Base-by-base conservation (phyloP, 2,797 vertebrate species). In the Rhabdomys pumilio region DNA sequence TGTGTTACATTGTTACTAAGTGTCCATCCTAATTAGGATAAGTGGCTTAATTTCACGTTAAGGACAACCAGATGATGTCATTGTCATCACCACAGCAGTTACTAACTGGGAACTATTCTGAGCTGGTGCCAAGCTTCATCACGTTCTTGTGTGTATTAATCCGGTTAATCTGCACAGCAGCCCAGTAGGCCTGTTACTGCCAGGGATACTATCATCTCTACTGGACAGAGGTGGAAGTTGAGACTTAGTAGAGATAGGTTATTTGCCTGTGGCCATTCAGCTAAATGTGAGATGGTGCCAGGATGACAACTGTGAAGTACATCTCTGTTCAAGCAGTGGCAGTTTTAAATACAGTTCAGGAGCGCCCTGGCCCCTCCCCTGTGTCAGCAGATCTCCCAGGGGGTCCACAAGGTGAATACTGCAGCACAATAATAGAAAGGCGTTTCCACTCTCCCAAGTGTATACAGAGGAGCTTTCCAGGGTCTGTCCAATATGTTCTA, bases 11-110 rank as follows among this genome's bases (percentile, higher is more conserved):
- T 53, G 1, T 65, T 89, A 76, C 73, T 88, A 57, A 85, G 29
- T 73, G 59, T 84, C 89, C 44, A 14, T 41, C 57, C 65, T 38
- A 67, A 47, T 72, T 47, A 41, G 47, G 41, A 57, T 81, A 53
- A 90, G n/a, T 47, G 26, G 41, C 72, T 89, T 63, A 63, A 90
- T 90, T 95, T 92, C 59, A 44, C 50, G 38, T 38, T 83, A 83
- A 61, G 38, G 57, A 83, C 38, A 55, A 38, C 65, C 53, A 22
- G 19, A 47, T 47, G 91, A 38, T 41, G 31, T 63, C 80, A 9
- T 20, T 47, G 61, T 3, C 65, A 15, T 24, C 38, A 31, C 31
- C 81, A 63, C 2, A 13, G 34, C 53, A 19, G 19, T 59, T 67
- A 11, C 65, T 38, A 63, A 24, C 24, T 75, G 53, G 53, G 20